Percentiles rank a stretch among this genome's conserved stretches.
Conservation (phyloP, 1,140 invertebrate genomes). For the Ceratitis capitata region DNA sequence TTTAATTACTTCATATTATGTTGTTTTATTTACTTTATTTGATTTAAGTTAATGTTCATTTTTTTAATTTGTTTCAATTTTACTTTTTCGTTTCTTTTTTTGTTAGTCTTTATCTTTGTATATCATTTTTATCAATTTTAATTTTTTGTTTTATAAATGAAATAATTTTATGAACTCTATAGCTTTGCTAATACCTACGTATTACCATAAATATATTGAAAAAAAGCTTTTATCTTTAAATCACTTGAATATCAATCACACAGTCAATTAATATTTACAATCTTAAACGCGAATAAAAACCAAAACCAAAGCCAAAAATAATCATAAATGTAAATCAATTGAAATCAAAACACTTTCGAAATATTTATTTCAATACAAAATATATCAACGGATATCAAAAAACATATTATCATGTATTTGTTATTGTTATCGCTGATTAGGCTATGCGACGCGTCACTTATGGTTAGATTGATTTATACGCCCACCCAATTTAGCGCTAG, state of each 20-base stretch:
- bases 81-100: too few species aligned
- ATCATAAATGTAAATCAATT: background rate
- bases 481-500: background rate
- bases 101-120: too few species aligned
- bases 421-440: background rate
- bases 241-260: background rate
- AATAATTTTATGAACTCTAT: too few species aligned
- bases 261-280: background rate
- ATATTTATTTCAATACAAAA: background rate
- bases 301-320: background rate
- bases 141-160: too few species aligned
- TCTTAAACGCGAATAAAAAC: background rate
- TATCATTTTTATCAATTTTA: too few species aligned
- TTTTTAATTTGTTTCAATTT: too few species aligned
- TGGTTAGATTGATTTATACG: background rate
- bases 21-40: too few species aligned
- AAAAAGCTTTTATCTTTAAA: too few species aligned
- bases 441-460: background rate
- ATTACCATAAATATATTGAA: too few species aligned
- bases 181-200: too few species aligned
- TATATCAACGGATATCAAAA: background rate
- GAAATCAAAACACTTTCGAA: background rate
- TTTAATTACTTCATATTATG: too few species aligned
- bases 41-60: too few species aligned
- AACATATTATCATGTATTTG: background rate